Evolutionary conservation across 2,113 vertebrate genomes (phyloP).

Genomic region (Gulo gulo): DNA sequence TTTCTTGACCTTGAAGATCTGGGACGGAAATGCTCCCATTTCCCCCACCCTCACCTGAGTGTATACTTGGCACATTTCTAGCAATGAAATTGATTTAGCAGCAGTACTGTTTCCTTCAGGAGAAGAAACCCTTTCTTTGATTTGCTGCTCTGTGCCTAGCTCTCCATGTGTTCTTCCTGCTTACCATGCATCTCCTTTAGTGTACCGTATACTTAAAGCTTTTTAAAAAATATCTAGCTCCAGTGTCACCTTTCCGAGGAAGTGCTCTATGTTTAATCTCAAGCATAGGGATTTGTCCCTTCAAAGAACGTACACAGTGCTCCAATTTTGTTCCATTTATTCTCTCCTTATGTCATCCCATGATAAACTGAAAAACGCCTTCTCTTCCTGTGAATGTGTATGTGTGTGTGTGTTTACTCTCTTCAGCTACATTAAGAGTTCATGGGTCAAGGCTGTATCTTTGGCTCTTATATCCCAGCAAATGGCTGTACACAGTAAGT

Average conservation of each 20-base stretch:
- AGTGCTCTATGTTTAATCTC: neutral
- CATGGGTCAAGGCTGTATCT: neutral
- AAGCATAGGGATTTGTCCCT: neutral
- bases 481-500: neutral
- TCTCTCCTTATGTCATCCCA: neutral
- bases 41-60: neutral
- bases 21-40: neutral
- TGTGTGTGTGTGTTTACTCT: neutral
- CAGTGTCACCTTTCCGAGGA: neutral
- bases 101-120: neutral
- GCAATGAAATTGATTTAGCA: neutral
- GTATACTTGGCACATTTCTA: neutral
- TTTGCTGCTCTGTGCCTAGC: neutral
- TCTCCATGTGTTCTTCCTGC: neutral
- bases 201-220: neutral
- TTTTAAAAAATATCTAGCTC: neutral
- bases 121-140: neutral
- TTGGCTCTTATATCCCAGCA: neutral
- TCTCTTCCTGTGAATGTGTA: neutral
- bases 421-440: neutral
- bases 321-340: neutral
- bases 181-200: neutral
- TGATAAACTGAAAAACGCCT: neutral
- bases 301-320: neutral
- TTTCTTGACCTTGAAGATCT: neutral